Evolutionary conservation across 1,140 invertebrate genomes (phyloP).

Genomic region (Pogonus chalceus): DNA sequence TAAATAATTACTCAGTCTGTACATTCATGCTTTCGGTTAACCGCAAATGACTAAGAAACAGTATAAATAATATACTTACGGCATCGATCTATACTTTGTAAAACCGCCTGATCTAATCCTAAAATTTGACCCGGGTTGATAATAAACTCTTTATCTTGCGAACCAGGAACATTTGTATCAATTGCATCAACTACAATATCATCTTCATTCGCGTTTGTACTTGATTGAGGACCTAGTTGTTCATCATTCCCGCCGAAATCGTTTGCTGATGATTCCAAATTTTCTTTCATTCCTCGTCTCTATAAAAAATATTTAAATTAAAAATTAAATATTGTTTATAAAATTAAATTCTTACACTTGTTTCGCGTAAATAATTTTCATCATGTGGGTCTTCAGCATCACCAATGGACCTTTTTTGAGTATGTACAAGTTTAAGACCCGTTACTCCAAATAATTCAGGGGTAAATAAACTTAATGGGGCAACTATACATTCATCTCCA

Average conservation of each 20-base stretch:
- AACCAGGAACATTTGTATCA: conserved; percentile 43
- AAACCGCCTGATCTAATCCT: conserved; percentile 79
- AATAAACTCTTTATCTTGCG: conserved; percentile 47
- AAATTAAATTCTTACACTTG: conserved; percentile 48
- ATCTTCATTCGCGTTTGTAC: conserved; percentile 50
- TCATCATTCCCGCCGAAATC: conserved; percentile 20
- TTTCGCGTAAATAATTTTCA: conserved; percentile 82
- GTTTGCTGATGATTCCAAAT: conserved; percentile 38
- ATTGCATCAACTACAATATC: conserved; percentile 73
- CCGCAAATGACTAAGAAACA: no score
- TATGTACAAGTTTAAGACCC: conserved; percentile 58
- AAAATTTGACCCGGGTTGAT: conserved; percentile 67
- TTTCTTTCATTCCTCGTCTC: conserved; percentile 49
- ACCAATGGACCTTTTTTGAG: conserved; percentile 62
- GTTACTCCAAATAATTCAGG: conserved; percentile 82
- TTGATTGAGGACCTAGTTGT: conserved; percentile 32
- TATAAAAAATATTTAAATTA: neutral
- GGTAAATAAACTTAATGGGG: conserved; percentile 78
- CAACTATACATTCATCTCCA: conserved; percentile 88
- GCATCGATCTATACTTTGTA: conserved; percentile 86
- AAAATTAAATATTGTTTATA: conserved; percentile 10
- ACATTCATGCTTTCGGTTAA: no score
- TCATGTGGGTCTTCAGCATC: conserved; percentile 91
- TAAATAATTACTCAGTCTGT: no score
- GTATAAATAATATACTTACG: conserved; percentile 39